Evolutionary conservation across 1,140 invertebrate genomes (phyloP).

Genomic region (Drosophila azteca): DNA sequence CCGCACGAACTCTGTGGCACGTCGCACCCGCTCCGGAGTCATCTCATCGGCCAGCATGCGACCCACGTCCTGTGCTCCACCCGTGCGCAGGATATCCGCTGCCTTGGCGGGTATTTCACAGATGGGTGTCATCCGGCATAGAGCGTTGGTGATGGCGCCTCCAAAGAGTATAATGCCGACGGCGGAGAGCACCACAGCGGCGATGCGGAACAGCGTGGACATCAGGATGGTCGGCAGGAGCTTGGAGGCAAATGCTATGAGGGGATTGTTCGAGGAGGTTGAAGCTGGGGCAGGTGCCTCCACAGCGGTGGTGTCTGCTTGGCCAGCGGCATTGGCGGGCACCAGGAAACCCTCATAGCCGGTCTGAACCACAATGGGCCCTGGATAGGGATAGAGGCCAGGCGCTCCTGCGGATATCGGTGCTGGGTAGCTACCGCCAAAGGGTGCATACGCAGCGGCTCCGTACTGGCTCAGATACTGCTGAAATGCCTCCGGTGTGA

Average conservation of each 20-base stretch:
- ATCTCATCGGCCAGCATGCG: constrained; percentile 76
- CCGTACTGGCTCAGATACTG: constrained; percentile 78
- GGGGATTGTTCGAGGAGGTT: constrained; percentile 29
- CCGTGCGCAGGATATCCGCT: constrained; percentile 79
- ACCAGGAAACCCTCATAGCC: constrained; percentile 83
- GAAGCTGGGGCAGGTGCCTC: constrained; percentile 11
- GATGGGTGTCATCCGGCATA: constrained; percentile 88
- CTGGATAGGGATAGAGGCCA: constrained; percentile 68
- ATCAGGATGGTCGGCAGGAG: constrained; percentile 65
- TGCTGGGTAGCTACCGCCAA: constrained; percentile 50
- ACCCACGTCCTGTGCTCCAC: constrained; percentile 71
- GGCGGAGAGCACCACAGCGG: constrained; percentile 74
- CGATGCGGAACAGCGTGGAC: constrained; percentile 75
- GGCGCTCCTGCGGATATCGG: constrained; percentile 47
- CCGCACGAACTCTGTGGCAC: constrained; percentile 86
- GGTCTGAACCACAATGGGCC: constrained; percentile 74
- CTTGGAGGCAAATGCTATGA: constrained; percentile 52
- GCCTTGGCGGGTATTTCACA: constrained; percentile 87
- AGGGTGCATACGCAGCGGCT: constrained; percentile 56
- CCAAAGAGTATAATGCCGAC: constrained; percentile 86
- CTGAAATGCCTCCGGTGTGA: constrained; percentile 77
- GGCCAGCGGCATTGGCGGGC: constrained; percentile 34
- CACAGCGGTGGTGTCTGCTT: constrained; percentile 38
- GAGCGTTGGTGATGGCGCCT: constrained; percentile 85
- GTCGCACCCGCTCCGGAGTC: constrained; percentile 85